phyloP scores from a whole-genome alignment of 2,888 invertebrate species.

The Amphipoea oculea region DNA sequence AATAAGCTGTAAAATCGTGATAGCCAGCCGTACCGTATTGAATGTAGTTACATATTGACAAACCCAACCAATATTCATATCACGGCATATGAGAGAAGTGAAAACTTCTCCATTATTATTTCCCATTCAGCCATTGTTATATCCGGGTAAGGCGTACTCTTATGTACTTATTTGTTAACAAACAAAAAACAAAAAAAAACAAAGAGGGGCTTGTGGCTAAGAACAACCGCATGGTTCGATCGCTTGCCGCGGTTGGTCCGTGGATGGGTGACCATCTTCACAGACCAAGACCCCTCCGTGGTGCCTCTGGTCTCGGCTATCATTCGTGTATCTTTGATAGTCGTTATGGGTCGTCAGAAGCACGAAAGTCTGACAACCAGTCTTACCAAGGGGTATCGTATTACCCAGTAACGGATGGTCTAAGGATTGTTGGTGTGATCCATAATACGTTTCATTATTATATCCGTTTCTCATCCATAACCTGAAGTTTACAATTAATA shows the following conservation, averaged over 20 bases:
- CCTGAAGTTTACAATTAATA: not conserved
- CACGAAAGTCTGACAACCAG: too few species aligned
- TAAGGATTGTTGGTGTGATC: not conserved
- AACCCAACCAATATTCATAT: conserved; percentile 16
- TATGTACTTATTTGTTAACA: not conserved
- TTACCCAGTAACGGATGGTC: too few species aligned
- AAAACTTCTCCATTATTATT: conserved; percentile 38
- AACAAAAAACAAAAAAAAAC: too few species aligned
- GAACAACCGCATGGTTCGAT: too few species aligned
- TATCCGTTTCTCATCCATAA: not conserved
- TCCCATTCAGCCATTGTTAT: conserved; percentile 15
- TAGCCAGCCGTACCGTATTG: conserved; percentile 16
- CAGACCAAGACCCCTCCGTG: too few species aligned
- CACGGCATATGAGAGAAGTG: conserved; percentile 8
- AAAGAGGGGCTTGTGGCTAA: too few species aligned
- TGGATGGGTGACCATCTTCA: too few species aligned
- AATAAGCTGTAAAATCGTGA: not conserved
- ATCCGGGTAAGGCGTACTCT: not conserved
- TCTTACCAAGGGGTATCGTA: too few species aligned
- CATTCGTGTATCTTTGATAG: too few species aligned
- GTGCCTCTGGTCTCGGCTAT: too few species aligned
- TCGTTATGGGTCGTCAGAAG: too few species aligned
- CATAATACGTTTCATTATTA: not conserved
- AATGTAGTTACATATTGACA: conserved; percentile 45
- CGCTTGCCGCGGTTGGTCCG: too few species aligned